These are phyloP conservation scores for Keiferia lycopersicella DNA, from an alignment of 2,888 invertebrate species.

Conservation along the genomic window DNA sequence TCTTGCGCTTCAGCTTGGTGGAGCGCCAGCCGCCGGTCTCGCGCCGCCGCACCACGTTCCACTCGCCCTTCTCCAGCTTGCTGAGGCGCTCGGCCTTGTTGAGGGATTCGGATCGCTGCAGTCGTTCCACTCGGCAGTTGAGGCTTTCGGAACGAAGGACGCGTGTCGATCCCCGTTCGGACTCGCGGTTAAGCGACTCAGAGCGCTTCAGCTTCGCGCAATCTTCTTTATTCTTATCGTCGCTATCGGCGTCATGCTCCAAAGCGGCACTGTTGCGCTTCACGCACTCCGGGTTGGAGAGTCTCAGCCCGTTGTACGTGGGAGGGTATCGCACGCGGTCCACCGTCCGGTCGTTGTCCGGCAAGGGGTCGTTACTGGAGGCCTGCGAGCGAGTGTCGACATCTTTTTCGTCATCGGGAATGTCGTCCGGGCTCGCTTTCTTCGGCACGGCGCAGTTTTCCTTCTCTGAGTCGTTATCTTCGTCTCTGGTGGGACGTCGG, in stretches of 20 bases:
- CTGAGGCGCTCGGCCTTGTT: conserved; percentile 64
- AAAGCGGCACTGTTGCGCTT: conserved; percentile 55
- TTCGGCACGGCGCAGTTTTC: conserved; percentile 58
- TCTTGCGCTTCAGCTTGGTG: conserved; percentile 87
- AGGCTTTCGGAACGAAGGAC: conserved; percentile 83
- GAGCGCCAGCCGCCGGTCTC: conserved; percentile 79
- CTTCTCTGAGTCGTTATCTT: conserved; percentile 68
- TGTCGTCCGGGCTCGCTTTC: conserved; percentile 48
- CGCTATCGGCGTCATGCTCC: conserved; percentile 39
- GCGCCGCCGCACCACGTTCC: conserved; percentile 84
- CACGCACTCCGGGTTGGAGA: conserved; percentile 44
- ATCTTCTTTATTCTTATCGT: conserved; percentile 43
- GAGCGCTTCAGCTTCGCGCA: conserved; percentile 76
- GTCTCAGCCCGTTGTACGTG: conserved; percentile 37
- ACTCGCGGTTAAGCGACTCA: conserved; percentile 83
- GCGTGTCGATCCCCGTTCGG: conserved; percentile 74
- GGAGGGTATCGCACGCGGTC: conserved; percentile 42
- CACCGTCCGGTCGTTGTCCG: conserved; percentile 66
- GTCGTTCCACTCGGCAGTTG: conserved; percentile 70
- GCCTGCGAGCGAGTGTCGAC: conserved; percentile 86
- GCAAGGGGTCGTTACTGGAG: conserved; percentile 53
- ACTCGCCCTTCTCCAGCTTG: conserved; percentile 87
- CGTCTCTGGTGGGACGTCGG: conserved; percentile 38
- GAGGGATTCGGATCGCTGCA: conserved; percentile 56
- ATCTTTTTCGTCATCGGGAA: conserved; percentile 90